A percentile compares a stretch with the other conserved stretches of the same genome.
Conservation (phyloP, 2,797 vertebrate genomes). For the Chloroceryle amazona region DNA sequence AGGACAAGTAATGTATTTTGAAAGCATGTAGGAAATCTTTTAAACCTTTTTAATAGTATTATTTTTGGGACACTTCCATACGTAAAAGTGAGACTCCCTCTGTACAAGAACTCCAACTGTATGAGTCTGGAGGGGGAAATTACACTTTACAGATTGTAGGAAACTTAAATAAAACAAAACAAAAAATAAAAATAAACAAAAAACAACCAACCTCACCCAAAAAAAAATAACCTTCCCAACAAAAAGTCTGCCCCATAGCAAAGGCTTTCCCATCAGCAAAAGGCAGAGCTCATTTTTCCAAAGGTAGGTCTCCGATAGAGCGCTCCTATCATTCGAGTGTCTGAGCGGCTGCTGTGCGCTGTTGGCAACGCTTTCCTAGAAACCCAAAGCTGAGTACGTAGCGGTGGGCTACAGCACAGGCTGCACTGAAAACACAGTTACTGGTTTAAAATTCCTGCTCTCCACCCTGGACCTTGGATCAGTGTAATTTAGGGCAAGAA, state of each 20-base stretch:
- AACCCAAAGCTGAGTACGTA: neutral
- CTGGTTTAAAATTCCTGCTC: neutral
- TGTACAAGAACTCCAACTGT: neutral
- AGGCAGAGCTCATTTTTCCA: neutral
- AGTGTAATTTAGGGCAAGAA: slow-evolving; percentile 27
- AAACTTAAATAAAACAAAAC: neutral
- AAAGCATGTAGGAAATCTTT: slow-evolving; percentile 46
- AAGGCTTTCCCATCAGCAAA: neutral
- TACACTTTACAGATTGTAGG: neutral
- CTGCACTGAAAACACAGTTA: neutral
- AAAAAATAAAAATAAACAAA: neutral
- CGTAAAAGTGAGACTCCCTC: slow-evolving; percentile 5
- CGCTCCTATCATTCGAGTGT: neutral
- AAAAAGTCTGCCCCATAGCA: neutral
- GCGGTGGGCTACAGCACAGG: neutral
- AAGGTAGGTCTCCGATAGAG: neutral
- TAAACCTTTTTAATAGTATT: slow-evolving; percentile 41
- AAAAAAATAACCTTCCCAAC: no score
- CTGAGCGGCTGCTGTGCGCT: neutral
- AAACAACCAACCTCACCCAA: neutral
- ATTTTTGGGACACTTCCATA: slow-evolving; percentile 48
- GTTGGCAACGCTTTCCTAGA: neutral
- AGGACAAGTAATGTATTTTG: slow-evolving; percentile 27
- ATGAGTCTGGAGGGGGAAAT: slow-evolving; percentile 42
- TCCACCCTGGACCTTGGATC: neutral